Evolutionary conservation across 2,797 vertebrate genomes (phyloP).

Genomic region (Denticeps clupeoides): DNA sequence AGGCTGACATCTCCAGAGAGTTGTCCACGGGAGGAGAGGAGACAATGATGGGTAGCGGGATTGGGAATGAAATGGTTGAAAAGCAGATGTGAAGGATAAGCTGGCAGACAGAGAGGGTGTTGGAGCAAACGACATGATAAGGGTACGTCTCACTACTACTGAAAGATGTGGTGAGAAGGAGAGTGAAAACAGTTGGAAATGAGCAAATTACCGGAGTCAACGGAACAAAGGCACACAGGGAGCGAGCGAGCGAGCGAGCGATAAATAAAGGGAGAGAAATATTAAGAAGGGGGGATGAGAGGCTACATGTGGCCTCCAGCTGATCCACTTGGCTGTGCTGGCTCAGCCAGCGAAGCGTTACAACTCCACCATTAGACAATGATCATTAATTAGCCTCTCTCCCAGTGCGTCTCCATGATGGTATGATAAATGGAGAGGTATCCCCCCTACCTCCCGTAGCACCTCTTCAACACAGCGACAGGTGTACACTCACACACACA

Average conservation of each 20-base stretch:
- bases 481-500: neutral
- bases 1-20: neutral
- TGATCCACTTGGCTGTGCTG: neutral
- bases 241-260: neutral
- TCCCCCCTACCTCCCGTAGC: too few species aligned
- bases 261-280: neutral
- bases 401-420: too few species aligned
- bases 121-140: too few species aligned
- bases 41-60: too few species aligned
- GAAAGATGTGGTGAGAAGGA: neutral
- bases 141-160: neutral
- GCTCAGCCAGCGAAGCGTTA: too few species aligned
- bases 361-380: too few species aligned
- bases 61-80: neutral
- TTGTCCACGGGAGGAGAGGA: too few species aligned
- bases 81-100: neutral
- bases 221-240: neutral
- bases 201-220: too few species aligned
- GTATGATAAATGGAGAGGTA: too few species aligned
- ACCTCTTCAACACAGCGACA: neutral
- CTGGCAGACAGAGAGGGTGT: neutral
- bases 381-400: too few species aligned
- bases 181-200: neutral
- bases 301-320: neutral
- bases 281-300: neutral